Base-by-base conservation (phyloP, 2,113 vertebrate species). In the Podarcis muralis region DNA sequence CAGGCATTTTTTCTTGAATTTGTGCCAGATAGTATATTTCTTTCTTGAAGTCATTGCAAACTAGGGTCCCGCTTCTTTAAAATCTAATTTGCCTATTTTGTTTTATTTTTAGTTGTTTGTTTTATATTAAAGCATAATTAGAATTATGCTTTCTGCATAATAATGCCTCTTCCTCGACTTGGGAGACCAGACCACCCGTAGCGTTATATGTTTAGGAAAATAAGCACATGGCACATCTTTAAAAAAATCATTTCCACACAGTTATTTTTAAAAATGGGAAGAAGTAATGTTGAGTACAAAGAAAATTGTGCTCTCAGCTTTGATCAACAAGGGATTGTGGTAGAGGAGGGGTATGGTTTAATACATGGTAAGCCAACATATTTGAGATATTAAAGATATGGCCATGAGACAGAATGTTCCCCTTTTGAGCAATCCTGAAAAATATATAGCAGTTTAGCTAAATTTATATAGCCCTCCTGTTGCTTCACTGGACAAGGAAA, bases 401-500 rank as follows among this genome's bases (percentile, higher is more conserved):
- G 68, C 48, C 69, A 22, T 37, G 90, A 81, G 37, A 75, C 1
- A 30, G 65, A 89, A 1, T 62, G n/a, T 68, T 4, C 75, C 57
- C 92, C 25, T 40, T 83, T 16, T 2, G 1, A 78, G n/a, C 22
- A 35, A 77, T 75, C 81, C 5, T 89, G 27, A 84, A 91, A 90
- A 90, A 16, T 43, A 22, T 1, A 76, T 4, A 0, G 0, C 4
- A 82, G 43, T 0, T 0, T 59, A 71, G 88, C 72, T 37, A 25
- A 81, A 57, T 78, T 3, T 53, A 53, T 53, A 53, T 53, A 79
- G 35, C 53, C 1, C 53, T 43, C 22, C 11, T 1, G 0, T 71
- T 82, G 72, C 12, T 81, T 81, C 84, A 20, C 18, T 71, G 92
- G 92, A 69, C n/a, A 88, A 81, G 13, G 4, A 90, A 23, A 79